Percentiles rank a stretch among this genome's conserved stretches.
Evolutionary conservation across 2,888 invertebrate species (phyloP).

Genomic region (Drosophila rubida): DNA sequence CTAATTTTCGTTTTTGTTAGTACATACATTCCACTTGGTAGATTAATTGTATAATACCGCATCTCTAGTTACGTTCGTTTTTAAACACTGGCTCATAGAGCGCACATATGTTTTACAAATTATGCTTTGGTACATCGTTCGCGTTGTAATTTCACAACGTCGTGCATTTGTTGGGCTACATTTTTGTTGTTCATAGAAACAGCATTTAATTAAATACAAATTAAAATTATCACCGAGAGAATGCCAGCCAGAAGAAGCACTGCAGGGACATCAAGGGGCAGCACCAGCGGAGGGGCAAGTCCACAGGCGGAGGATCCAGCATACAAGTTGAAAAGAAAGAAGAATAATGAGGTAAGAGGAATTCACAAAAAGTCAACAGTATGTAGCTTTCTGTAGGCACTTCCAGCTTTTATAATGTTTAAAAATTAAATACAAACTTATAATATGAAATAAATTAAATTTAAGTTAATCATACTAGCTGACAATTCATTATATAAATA

Average conservation of each 20-base stretch:
- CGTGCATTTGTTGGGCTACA: slow-evolving; percentile 40
- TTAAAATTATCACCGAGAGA: slow-evolving; percentile 79
- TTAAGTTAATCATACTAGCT: too few species aligned
- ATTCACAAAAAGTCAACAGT: too few species aligned
- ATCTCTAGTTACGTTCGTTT: slow-evolving; percentile 39
- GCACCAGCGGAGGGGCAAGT: slow-evolving; percentile 42
- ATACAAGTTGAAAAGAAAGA: slow-evolving; percentile 82
- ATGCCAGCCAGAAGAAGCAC: slow-evolving; percentile 84
- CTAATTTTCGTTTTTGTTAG: slow-evolving; percentile 6
- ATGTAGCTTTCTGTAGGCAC: too few species aligned
- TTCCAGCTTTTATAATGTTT: too few species aligned
- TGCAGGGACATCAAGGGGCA: slow-evolving; percentile 53
- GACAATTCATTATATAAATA: too few species aligned
- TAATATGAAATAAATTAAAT: too few species aligned
- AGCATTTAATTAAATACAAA: slow-evolving; percentile 71
- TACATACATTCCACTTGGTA: slow-evolving; percentile 30
- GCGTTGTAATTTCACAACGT: slow-evolving; percentile 73
- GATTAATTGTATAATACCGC: slow-evolving; percentile 60
- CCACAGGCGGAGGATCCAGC: slow-evolving; percentile 76
- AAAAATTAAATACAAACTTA: too few species aligned
- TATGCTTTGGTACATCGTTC: slow-evolving; percentile 66
- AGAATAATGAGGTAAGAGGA: slow-evolving; percentile 82
- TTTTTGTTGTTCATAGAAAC: slow-evolving; percentile 23
- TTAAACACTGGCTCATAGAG: slow-evolving; percentile 48
- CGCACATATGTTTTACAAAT: slow-evolving; percentile 63